Base-by-base conservation (phyloP, 2,113 vertebrate species). In the Chrysemys picta region DNA sequence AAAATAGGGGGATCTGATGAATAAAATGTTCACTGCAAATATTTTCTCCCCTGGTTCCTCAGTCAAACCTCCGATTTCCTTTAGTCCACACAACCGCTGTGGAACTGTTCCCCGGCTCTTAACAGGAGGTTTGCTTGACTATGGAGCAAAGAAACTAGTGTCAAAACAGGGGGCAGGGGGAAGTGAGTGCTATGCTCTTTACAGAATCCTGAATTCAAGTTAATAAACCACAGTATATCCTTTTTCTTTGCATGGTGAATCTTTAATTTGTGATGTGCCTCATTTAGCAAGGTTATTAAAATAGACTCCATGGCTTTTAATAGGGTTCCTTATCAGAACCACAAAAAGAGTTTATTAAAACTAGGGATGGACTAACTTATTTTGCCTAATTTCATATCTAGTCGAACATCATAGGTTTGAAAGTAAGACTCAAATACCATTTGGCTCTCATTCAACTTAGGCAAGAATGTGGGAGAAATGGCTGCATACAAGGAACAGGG, bases 241-340 rank as follows among this genome's bases (percentile, higher is more conserved):
- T 96, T 97, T 95, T 96, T 97, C 87, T 97, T 96, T 98, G 91
- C 96, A 91, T 87, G 91, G 96, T 83, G 88, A 96, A 97, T 96
- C 96, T 98, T 96, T 97, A 97, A 97, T 97, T 97, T 97, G 90
- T 86, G 95, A 95, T 93, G 90, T 95, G 89, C n/a, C 82, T 94
- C 89, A 97, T 96, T 97, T 97, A 96, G 93, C 81, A 97, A 91
- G 96, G 97, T 97, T 97, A 97, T 97, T 97, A 98, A 97, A 97
- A 97, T 85, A 97, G 94, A 94, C 96, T 96, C 95, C 84, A 81
- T 89, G 95, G 89, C 59, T 97, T 97, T 97, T 96, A 98, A 98
- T 97, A 97, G 97, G 94, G 97, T 98, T 97, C 93, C 97, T 98
- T 98, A 97, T 98, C 98, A 97, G 95, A 57, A 88, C 80, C 91